Evolutionary conservation across 2,113 vertebrate species (phyloP).

Genomic region (Sakesphorus luctuosus): DNA sequence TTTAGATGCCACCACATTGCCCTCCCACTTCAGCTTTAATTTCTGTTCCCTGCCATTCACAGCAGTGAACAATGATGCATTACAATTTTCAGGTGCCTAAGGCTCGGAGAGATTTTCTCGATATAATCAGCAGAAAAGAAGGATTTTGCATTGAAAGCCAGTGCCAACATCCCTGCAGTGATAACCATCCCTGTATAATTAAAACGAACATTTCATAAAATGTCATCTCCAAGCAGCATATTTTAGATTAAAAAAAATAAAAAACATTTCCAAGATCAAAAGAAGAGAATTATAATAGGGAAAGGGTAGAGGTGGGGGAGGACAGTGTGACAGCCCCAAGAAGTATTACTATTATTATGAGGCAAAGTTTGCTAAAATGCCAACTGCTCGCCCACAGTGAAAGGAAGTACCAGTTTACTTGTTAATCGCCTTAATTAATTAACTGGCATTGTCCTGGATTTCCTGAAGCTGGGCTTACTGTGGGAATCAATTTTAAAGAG

Average conservation of each 20-base stretch:
- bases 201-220: slow-evolving; percentile 59
- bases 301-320: neutral
- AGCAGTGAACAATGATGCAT: slow-evolving; percentile 48
- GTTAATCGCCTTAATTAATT: slow-evolving; percentile 67
- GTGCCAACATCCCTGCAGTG: slow-evolving; percentile 46
- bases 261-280: slow-evolving; percentile 22
- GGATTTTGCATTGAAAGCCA: slow-evolving; percentile 40
- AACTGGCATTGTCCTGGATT: slow-evolving; percentile 54
- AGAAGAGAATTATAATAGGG: slow-evolving; percentile 34
- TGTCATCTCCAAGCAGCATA: slow-evolving; percentile 47
- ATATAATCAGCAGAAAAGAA: slow-evolving; percentile 66
- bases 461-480: slow-evolving; percentile 44
- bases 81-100: slow-evolving; percentile 52
- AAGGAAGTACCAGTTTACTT: slow-evolving; percentile 43
- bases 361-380: slow-evolving; percentile 41
- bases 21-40: slow-evolving; percentile 12
- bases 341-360: slow-evolving; percentile 29
- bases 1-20: neutral
- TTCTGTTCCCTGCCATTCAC: slow-evolving; percentile 31
- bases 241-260: neutral
- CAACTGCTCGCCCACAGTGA: slow-evolving; percentile 35
- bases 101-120: slow-evolving; percentile 47
- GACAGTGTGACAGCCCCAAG: slow-evolving; percentile 2
- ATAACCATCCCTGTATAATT: slow-evolving; percentile 64
- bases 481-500: slow-evolving; percentile 58